Evolutionary conservation across 2,113 vertebrate genomes (phyloP).

Genomic region (Puma concolor): DNA sequence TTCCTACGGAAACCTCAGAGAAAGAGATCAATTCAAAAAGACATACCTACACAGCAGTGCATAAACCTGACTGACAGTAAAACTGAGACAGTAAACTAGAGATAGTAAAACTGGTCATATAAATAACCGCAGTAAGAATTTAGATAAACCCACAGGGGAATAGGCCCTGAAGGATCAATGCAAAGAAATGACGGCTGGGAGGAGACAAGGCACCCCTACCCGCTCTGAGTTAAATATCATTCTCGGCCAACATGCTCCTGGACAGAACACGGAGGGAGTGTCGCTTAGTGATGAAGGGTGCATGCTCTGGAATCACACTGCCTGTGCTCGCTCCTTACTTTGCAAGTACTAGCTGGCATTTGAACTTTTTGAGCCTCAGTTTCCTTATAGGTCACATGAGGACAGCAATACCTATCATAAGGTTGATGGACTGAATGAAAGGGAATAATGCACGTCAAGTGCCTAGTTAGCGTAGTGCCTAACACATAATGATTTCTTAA

Average conservation of each 20-base stretch:
- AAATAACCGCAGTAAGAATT: neutral
- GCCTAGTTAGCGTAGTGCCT: neutral
- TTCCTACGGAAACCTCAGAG: neutral
- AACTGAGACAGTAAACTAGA: neutral
- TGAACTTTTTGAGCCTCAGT: neutral
- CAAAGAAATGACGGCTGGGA: neutral
- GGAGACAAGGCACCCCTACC: neutral
- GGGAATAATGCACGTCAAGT: neutral
- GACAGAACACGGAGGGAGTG: neutral
- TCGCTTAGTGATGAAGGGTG: accelerated
- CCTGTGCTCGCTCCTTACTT: neutral
- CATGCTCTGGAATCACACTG: neutral
- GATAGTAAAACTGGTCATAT: neutral
- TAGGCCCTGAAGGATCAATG: neutral
- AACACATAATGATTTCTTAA: neutral
- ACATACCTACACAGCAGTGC: neutral
- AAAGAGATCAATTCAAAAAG: neutral
- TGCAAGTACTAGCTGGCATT: neutral
- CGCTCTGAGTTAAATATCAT: neutral
- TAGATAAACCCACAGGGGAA: neutral
- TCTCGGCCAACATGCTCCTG: neutral
- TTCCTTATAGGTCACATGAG: neutral
- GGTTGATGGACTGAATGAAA: neutral
- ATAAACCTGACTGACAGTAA: neutral
- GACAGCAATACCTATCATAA: neutral